Evolutionary conservation across 1,140 invertebrate genomes (phyloP).

Genomic region (Drosophila takahashii): DNA sequence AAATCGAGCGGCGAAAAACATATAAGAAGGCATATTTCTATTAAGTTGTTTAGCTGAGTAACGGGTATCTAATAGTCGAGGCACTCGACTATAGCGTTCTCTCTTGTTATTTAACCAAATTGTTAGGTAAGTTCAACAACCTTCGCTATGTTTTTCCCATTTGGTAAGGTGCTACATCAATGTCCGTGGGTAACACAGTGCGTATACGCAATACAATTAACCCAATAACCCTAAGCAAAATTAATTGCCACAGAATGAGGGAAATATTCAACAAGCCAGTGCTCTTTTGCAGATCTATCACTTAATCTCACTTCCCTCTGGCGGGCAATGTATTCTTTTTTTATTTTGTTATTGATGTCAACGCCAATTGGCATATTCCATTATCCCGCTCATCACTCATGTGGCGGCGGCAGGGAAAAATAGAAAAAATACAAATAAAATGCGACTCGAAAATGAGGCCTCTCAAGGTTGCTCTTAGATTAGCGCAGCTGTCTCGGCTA

Average conservation of each 20-base stretch:
- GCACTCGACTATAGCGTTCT: too few species aligned
- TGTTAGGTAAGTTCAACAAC: background rate
- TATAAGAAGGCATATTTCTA: too few species aligned
- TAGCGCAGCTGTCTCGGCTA: constrained; percentile 52
- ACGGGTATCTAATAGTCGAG: too few species aligned
- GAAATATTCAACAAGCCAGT: constrained; percentile 17
- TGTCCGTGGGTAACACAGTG: constrained; percentile 14
- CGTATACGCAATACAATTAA: constrained; percentile 69
- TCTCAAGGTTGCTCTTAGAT: constrained; percentile 67
- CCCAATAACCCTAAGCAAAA: constrained; percentile 43
- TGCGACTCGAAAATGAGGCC: constrained; percentile 44
- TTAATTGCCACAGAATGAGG: constrained; percentile 40
- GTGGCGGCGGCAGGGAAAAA: constrained; percentile 22
- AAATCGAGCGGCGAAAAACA: too few species aligned
- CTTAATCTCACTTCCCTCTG: constrained; percentile 14
- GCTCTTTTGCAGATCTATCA: constrained; percentile 14
- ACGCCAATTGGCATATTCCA: constrained; percentile 77
- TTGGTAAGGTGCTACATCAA: constrained; percentile 21
- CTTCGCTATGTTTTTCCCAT: background rate
- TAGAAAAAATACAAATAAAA: constrained; percentile 36
- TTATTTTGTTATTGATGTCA: constrained; percentile 51
- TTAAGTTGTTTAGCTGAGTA: too few species aligned
- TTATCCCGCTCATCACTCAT: constrained; percentile 73
- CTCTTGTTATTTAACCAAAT: too few species aligned
- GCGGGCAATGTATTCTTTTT: constrained; percentile 22